phyloP scores from a whole-genome alignment of 2,888 invertebrate species.

The Leptothorax acervorum region DNA sequence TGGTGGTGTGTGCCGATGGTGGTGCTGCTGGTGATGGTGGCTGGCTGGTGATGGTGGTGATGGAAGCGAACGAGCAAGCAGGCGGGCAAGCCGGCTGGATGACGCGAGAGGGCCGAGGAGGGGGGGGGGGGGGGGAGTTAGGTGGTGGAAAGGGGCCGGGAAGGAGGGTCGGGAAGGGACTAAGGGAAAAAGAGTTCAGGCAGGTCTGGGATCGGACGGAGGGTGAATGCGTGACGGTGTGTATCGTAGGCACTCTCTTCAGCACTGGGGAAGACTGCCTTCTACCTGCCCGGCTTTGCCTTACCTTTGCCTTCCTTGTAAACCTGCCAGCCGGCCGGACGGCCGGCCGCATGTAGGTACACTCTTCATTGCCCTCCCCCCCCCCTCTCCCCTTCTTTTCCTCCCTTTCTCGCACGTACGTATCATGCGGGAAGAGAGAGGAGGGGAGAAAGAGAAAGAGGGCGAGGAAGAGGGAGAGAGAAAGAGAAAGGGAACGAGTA shows the following conservation, averaged over 20 bases:
- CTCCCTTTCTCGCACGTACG: slow-evolving; percentile 43
- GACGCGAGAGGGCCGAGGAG: slow-evolving; percentile 41
- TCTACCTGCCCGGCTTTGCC: slow-evolving; percentile 56
- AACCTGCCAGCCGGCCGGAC: slow-evolving; percentile 71
- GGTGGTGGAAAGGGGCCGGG: slow-evolving; percentile 61
- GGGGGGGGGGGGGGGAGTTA: neutral
- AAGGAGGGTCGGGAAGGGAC: slow-evolving; percentile 76
- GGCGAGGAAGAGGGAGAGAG: neutral
- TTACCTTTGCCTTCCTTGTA: slow-evolving; percentile 72
- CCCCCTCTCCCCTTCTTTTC: slow-evolving; percentile 27
- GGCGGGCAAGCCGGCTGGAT: slow-evolving; percentile 61
- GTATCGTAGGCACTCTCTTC: slow-evolving; percentile 70
- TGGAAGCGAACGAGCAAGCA: slow-evolving; percentile 60
- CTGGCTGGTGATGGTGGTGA: slow-evolving; percentile 44
- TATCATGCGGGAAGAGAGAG: neutral
- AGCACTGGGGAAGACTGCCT: slow-evolving; percentile 64
- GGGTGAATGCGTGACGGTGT: slow-evolving; percentile 82
- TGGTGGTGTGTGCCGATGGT: slow-evolving; percentile 40
- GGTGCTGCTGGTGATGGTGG: slow-evolving; percentile 51
- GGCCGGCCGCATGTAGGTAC: slow-evolving; percentile 55
- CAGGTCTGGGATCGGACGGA: slow-evolving; percentile 82
- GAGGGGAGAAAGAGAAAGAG: slow-evolving; percentile 21
- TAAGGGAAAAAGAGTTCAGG: slow-evolving; percentile 82
- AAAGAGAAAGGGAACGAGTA: slow-evolving; percentile 20
- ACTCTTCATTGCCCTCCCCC: slow-evolving; percentile 35